Evolutionary conservation across 2,113 vertebrate species (phyloP), one percentile per base, ranked within the genome.

Genomic region (Ascaphus truei): DNA sequence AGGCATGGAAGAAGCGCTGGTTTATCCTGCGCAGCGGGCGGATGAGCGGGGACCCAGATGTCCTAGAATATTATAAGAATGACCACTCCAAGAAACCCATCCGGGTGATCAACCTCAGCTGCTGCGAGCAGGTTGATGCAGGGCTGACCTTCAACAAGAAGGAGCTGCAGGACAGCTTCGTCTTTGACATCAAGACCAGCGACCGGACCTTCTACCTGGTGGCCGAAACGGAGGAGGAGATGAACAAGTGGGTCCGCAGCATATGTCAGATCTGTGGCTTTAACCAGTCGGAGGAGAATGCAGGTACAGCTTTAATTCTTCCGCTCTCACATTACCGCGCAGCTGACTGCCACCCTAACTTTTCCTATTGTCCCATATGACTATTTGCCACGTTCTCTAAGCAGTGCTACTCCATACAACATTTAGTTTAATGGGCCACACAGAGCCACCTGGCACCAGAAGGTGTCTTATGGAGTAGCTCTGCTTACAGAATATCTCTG

Each of bases 1-100:
- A 99, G 97, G 96, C 96, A 57, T 99, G 97, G 97, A 99, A 99
- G 85, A 98, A 98, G 18, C 95, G 97, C 33, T 99, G 97, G 97
- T 99, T 99, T 2, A 86, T 99, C 73, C 90, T 99, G 27, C 94
- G 96, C 72, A 99, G 97, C 0, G 96, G 97, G 36, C 94, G 97
- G 10, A 98, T 99, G 97, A 99, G 96, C 0, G 96, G 97, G 0
- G 97, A 99, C 79, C 94, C 95, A 0, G 96, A 99, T 0, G 96
- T 98, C n/a, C 86, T 99, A 43, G 97, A 99, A 75, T 99, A 99
- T 81, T 99, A 99, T 83, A 99, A 99, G 86, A 98, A 95, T 62
- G 94, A 98, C 76, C 95, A 95, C 76, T 93, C 95, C 68, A 98
- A 98, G 83, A 98, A 97, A 71, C 97, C 97, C 37, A 85, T 99